These are phyloP conservation scores for Drosophila barbarae DNA, from an alignment of 2,888 invertebrate genomes.

Conservation along the genomic window DNA sequence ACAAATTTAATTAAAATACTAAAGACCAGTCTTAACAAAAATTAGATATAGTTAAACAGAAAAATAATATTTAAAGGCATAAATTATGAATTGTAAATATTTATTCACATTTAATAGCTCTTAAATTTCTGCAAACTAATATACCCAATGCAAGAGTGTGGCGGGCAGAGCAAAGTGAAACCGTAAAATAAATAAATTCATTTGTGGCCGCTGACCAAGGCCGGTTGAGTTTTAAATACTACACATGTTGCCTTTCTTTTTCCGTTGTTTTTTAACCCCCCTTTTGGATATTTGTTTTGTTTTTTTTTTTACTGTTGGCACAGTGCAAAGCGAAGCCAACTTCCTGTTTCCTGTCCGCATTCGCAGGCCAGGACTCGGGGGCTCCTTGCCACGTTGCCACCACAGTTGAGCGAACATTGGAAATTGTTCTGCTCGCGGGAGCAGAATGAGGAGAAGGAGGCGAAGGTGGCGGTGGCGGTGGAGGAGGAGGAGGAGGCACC, in stretches of 20 bases:
- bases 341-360: slow-evolving; percentile 58
- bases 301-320: neutral
- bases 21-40: neutral
- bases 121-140: neutral
- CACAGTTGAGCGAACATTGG: slow-evolving; percentile 70
- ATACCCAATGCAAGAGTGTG: slow-evolving; percentile 1
- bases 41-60: neutral
- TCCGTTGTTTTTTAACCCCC: no score
- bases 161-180: slow-evolving; percentile 14
- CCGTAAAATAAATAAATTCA: slow-evolving; percentile 69
- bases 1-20: no score
- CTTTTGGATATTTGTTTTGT: no score
- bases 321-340: slow-evolving; percentile 47
- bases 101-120: neutral
- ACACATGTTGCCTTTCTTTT: slow-evolving; percentile 36
- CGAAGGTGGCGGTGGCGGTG: neutral
- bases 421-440: slow-evolving; percentile 71
- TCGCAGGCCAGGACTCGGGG: slow-evolving; percentile 10
- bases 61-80: no score
- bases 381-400: slow-evolving; percentile 51
- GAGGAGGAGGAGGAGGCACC: neutral
- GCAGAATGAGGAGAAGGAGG: slow-evolving; percentile 50
- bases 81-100: neutral
- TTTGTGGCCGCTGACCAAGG: slow-evolving; percentile 67
- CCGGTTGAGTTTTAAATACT: slow-evolving; percentile 66